Conservation (phyloP, 2,113 vertebrate genomes). For the Dasyurus viverrinus region DNA sequence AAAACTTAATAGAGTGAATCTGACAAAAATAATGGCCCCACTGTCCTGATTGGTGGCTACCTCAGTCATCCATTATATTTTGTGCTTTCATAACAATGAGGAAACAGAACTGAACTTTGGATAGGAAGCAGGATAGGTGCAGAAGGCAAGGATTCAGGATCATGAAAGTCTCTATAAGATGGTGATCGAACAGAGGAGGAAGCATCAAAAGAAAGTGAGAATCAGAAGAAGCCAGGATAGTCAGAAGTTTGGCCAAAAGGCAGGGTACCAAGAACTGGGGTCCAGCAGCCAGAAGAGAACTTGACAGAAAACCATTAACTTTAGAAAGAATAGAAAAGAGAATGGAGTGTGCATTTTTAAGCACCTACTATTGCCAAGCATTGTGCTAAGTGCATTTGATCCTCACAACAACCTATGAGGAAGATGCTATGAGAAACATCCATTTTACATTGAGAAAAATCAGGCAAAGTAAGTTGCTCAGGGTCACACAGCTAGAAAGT, state of each 20-base stretch:
- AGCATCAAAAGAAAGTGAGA: neutral
- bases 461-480: neutral
- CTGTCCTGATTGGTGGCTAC: neutral
- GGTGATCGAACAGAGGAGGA: neutral
- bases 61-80: neutral
- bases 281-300: neutral
- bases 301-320: neutral
- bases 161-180: neutral
- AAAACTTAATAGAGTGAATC: neutral
- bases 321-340: neutral
- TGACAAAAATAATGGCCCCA: neutral
- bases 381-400: neutral
- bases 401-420: neutral
- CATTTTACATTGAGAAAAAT: neutral
- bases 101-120: neutral
- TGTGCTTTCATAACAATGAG: neutral
- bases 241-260: slow-evolving; percentile 13
- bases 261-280: neutral
- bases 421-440: neutral
- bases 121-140: neutral
- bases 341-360: neutral
- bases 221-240: neutral
- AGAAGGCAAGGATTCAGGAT: neutral
- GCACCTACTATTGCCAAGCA: neutral
- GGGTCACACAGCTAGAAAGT: neutral